Evolutionary conservation across 2,888 invertebrate species (phyloP).

Genomic region (Alcis repandata): DNA sequence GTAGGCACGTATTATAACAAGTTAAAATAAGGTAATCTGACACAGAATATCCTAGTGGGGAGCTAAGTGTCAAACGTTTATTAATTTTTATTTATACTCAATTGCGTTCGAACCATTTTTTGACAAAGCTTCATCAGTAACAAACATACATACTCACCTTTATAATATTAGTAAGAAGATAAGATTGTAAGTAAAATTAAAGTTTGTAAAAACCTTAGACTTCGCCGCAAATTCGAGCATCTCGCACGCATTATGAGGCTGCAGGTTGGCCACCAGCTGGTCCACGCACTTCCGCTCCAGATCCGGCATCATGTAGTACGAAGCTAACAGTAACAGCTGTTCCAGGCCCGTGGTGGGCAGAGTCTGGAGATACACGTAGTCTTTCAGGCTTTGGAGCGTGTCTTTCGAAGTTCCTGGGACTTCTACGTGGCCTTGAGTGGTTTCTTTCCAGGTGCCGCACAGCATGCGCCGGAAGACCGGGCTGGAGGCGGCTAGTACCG

Average conservation of each 20-base stretch:
- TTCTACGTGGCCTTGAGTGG: conserved; percentile 57
- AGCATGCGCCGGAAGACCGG: conserved; percentile 64
- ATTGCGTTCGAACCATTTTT: no score
- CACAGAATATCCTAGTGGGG: no score
- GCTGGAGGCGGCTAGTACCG: conserved; percentile 57
- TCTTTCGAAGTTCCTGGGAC: conserved; percentile 57
- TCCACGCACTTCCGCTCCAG: conserved; percentile 63
- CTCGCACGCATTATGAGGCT: conserved; percentile 47
- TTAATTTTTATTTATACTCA: no score
- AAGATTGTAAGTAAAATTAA: no score
- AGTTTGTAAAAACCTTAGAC: no score
- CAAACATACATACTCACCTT: no score
- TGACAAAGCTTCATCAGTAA: no score
- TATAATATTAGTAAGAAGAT: no score
- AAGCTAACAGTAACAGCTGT: conserved; percentile 61
- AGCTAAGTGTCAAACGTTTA: no score
- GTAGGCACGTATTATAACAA: no score
- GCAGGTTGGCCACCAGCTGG: conserved; percentile 50
- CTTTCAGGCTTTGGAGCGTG: conserved; percentile 62
- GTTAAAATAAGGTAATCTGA: no score
- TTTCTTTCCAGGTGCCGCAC: conserved; percentile 63
- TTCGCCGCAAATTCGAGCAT: conserved; percentile 63
- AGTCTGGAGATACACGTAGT: conserved; percentile 61
- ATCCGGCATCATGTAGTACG: conserved; percentile 66
- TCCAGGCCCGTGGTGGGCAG: conserved; percentile 59